Percentiles rank a stretch among this genome's conserved stretches.
These are phyloP conservation scores for Perognathus longimembris DNA, from an alignment of 2,113 vertebrate genomes.

Conservation along the genomic window DNA sequence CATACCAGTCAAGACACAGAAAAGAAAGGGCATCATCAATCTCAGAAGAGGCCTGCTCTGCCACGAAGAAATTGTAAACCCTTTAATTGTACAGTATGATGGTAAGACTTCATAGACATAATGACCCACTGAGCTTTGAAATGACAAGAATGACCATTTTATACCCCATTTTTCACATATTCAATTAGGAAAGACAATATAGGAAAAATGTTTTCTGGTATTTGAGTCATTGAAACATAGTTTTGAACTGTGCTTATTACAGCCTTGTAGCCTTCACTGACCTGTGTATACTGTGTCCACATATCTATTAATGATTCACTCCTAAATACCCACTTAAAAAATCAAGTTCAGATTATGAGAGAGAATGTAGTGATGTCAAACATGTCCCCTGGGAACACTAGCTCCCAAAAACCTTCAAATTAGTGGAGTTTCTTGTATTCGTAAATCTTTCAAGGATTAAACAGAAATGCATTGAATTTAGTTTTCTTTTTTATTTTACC, in stretches of 20 bases:
- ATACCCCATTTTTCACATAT: not conserved
- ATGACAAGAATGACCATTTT: conserved; percentile 49
- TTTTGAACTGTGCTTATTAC: conserved; percentile 5
- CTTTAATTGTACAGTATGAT: conserved; percentile 28
- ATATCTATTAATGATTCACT: not conserved
- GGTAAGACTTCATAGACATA: conserved; percentile 20
- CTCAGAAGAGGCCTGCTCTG: not conserved
- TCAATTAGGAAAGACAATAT: conserved; percentile 53
- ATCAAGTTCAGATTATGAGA: not conserved
- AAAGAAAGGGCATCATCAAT: conserved; percentile 45
- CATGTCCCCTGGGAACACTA: not conserved
- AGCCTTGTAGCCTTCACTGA: not conserved
- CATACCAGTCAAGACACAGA: conserved; percentile 17
- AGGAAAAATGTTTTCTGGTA: conserved; percentile 20
- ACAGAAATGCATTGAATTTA: conserved; percentile 29
- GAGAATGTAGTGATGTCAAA: not conserved
- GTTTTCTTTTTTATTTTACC: conserved; percentile 52
- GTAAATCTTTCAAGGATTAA: not conserved
- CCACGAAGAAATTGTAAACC: not conserved
- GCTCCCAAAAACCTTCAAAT: conserved; percentile 10
- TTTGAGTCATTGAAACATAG: conserved; percentile 47
- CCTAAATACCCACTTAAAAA: not conserved
- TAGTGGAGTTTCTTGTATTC: not conserved
- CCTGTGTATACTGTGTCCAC: not conserved
- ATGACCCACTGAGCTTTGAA: conserved; percentile 12